phyloP scores from a whole-genome alignment of 2,888 invertebrate species.

The Vesta saturnalis region DNA sequence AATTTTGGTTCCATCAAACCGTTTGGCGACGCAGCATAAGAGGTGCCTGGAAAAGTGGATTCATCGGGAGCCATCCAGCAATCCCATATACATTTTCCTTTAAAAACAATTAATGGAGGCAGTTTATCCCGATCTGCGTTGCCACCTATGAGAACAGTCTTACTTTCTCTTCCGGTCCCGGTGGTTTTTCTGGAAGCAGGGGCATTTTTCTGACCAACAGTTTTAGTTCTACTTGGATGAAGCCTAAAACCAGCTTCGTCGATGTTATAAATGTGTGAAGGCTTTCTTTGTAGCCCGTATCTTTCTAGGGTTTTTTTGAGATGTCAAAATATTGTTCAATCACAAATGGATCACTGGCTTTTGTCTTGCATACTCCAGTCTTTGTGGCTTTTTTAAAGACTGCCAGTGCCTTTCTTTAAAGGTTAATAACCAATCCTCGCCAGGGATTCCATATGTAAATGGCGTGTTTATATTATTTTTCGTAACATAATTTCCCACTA shows the following conservation, averaged over 20 bases:
- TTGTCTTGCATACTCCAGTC: conserved; percentile 48
- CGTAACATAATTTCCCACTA: neutral
- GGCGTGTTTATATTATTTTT: conserved; percentile 35
- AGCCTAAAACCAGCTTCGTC: conserved; percentile 12
- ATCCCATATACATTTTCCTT: conserved; percentile 5
- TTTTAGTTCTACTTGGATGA: conserved; percentile 36
- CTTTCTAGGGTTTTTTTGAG: too few species aligned
- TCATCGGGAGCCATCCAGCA: conserved; percentile 1
- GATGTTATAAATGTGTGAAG: too few species aligned
- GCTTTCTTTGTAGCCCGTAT: too few species aligned
- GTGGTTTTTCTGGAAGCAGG: conserved; percentile 23
- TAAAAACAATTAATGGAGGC: conserved; percentile 31
- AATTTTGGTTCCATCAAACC: too few species aligned
- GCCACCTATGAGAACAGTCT: conserved; percentile 25
- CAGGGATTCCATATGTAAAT: conserved; percentile 39
- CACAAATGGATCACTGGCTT: conserved; percentile 42
- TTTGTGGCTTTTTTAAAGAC: conserved; percentile 52
- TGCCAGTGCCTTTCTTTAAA: conserved; percentile 41
- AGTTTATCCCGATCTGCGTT: conserved; percentile 34
- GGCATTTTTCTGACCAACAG: too few species aligned
- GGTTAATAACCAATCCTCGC: conserved; percentile 39
- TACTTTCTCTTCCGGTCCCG: conserved; percentile 36
- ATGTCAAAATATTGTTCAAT: too few species aligned
- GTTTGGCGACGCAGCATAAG: too few species aligned
- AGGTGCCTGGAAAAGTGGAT: neutral